Evolutionary conservation across 2,797 vertebrate species (phyloP).

Genomic region (Tapera naevia): DNA sequence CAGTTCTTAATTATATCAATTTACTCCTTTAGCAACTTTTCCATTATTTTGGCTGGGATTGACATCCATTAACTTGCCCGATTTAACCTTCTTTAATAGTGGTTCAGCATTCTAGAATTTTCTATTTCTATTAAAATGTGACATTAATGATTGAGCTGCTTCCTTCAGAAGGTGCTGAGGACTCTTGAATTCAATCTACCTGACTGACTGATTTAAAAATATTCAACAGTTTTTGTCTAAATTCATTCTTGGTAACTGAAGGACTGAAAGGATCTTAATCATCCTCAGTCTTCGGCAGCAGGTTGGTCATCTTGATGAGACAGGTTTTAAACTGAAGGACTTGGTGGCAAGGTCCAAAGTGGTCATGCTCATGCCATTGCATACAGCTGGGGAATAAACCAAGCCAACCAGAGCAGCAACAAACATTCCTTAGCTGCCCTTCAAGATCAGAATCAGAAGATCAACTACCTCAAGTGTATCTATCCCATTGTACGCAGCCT

Average conservation of each 20-base stretch:
- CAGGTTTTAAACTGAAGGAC: too few relatives aligned
- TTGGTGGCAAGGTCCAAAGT: too few relatives aligned
- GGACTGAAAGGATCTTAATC: not conserved
- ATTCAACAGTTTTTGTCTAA: not conserved
- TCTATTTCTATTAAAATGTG: not conserved
- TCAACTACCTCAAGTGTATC: not conserved
- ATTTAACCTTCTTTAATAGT: not conserved
- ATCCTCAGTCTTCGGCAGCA: not conserved
- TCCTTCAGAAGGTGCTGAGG: not conserved
- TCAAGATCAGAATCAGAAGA: not conserved
- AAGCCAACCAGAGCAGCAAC: not conserved
- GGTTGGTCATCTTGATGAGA: too few relatives aligned
- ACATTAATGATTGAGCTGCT: not conserved
- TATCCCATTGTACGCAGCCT: not conserved
- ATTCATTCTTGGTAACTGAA: not conserved
- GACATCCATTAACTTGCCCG: not conserved
- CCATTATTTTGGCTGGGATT: not conserved
- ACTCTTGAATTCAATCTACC: not conserved
- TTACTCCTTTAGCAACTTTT: not conserved
- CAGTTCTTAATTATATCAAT: not conserved
- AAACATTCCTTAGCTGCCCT: not conserved
- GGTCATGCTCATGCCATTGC: too few relatives aligned
- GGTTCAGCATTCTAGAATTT: not conserved
- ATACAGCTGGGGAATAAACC: not conserved
- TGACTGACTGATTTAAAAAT: not conserved